These are phyloP conservation scores for Caenorhabditis tropicalis DNA, from an alignment of 1,140 invertebrate species.

Conservation along the genomic window DNA sequence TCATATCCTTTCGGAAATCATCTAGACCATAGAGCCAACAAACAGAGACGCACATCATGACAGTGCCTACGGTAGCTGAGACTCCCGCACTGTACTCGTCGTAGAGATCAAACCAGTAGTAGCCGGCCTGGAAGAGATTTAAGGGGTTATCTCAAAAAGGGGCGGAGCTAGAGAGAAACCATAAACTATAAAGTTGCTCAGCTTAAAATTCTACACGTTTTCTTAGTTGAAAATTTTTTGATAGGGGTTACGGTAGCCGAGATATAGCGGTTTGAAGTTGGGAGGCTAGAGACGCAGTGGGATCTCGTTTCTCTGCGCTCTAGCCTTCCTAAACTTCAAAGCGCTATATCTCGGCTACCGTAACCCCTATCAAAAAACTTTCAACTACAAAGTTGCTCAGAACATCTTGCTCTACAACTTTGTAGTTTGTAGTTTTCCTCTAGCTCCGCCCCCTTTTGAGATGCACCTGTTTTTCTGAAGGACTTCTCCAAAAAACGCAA, in stretches of 20 bases:
- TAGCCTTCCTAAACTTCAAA: not conserved
- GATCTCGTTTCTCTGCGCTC: too few relatives aligned
- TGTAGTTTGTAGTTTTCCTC: not conserved
- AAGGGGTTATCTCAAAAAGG: not conserved
- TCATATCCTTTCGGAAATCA: constrained; percentile 9
- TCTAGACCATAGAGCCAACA: not conserved
- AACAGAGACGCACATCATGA: not conserved
- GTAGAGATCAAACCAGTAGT: constrained; percentile 42
- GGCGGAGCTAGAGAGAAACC: too few relatives aligned
- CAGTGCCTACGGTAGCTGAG: not conserved
- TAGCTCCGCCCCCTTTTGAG: not conserved
- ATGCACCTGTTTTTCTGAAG: not conserved
- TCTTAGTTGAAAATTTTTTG: not conserved
- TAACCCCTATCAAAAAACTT: too few relatives aligned
- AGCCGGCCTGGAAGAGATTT: not conserved
- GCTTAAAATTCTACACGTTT: not conserved
- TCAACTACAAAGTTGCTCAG: not conserved
- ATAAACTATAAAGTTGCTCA: too few relatives aligned
- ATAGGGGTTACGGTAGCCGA: not conserved
- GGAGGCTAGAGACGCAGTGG: too few relatives aligned
- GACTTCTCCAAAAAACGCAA: not conserved
- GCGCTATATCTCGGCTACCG: too few relatives aligned
- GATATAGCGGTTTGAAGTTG: not conserved
- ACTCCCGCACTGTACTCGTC: constrained; percentile 32
- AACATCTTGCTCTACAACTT: not conserved